Percentiles rank a stretch among this genome's conserved stretches.
Conservation (phyloP, 1,140 invertebrate genomes). For the Leucophenga varia region DNA sequence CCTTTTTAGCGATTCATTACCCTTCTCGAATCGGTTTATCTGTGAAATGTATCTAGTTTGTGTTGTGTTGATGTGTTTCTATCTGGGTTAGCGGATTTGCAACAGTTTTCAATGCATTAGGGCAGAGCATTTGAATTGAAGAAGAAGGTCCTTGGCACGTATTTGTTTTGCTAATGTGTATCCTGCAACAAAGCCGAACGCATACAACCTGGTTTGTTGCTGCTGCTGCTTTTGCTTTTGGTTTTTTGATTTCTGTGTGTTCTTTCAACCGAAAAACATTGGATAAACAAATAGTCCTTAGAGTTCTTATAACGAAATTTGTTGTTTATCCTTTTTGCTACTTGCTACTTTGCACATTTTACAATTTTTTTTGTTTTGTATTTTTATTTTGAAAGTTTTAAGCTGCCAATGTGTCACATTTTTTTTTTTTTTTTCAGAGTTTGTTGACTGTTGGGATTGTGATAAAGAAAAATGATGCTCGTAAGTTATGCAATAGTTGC, state of each 20-base stretch:
- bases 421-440: too few species aligned
- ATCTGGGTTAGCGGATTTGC: constrained; percentile 16
- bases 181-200: too few species aligned
- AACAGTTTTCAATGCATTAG: constrained; percentile 21
- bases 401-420: constrained; percentile 44
- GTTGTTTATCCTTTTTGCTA: constrained; percentile 7
- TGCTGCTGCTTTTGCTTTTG: too few species aligned
- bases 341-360: constrained; percentile 23
- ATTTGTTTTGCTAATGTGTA: constrained; percentile 9
- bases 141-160: constrained; percentile 9
- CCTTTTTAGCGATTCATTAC: constrained; percentile 55
- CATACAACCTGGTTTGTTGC: too few species aligned
- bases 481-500: constrained; percentile 38
- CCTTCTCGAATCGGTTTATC: constrained; percentile 57
- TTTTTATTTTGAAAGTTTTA: constrained; percentile 15
- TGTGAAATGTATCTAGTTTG: constrained; percentile 49
- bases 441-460: constrained; percentile 18
- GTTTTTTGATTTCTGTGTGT: constrained; percentile 39
- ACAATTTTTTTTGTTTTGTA: constrained; percentile 13
- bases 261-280: constrained; percentile 56
- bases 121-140: too few species aligned
- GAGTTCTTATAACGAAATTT: constrained; percentile 37
- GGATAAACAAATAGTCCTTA: constrained; percentile 55
- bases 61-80: too few species aligned
- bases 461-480: constrained; percentile 26